These are phyloP conservation scores for Tipula unca DNA, from an alignment of 2,888 invertebrate genomes.

Conservation along the genomic window DNA sequence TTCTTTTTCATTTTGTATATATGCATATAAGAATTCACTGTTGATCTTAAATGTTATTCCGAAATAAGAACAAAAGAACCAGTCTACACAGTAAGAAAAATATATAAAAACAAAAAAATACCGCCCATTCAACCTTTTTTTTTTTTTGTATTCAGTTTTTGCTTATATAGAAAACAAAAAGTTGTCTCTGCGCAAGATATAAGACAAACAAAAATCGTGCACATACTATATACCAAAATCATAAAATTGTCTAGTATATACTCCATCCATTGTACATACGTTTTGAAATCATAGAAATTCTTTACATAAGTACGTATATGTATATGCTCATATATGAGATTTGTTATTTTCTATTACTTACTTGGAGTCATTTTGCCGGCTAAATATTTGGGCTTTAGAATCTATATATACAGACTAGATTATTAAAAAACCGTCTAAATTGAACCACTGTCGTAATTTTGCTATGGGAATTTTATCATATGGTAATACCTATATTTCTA, in stretches of 20 bases:
- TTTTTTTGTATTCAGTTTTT: neutral
- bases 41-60: neutral
- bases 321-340: neutral
- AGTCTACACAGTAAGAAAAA: neutral
- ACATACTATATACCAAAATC: neutral
- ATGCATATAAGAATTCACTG: neutral
- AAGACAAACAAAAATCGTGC: neutral
- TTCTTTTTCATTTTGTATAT: no score
- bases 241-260: neutral
- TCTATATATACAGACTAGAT: neutral
- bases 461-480: slow-evolving; percentile 2
- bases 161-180: neutral
- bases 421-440: neutral
- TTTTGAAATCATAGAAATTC: neutral
- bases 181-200: neutral
- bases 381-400: neutral
- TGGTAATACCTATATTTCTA: neutral
- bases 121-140: neutral
- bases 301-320: no score
- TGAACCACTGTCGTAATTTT: neutral
- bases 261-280: neutral
- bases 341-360: neutral
- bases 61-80: neutral
- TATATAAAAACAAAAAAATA: neutral
- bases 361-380: neutral